phyloP scores from a whole-genome alignment of 2,113 vertebrate genomes.

The Austrofundulus limnaeus region DNA sequence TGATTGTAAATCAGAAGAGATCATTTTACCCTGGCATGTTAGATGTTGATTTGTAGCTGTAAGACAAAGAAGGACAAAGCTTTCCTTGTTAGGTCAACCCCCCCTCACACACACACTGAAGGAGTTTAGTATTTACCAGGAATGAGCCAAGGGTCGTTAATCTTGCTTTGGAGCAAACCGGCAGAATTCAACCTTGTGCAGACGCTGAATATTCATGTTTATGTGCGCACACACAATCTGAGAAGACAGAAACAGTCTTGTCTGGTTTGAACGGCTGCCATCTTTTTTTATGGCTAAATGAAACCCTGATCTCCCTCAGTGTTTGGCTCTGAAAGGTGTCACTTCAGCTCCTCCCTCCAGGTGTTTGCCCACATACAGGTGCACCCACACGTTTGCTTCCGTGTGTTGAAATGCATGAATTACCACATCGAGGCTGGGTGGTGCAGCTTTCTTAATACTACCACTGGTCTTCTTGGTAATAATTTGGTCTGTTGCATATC shows the following conservation, averaged over 20 bases:
- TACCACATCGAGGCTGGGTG: neutral
- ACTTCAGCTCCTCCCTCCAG: conserved; percentile 35
- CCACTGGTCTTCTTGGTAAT: conserved; percentile 14
- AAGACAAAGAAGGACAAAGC: conserved; percentile 42
- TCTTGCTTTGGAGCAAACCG: conserved; percentile 50
- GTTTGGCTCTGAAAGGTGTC: neutral
- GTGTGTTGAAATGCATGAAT: neutral
- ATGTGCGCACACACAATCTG: neutral
- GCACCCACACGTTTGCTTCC: neutral
- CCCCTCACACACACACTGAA: conserved; percentile 15
- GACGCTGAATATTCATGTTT: conserved; percentile 6
- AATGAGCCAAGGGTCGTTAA: conserved; percentile 72
- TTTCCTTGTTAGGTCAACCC: conserved; percentile 53
- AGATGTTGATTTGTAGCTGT: conserved; percentile 26
- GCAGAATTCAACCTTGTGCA: conserved; percentile 26
- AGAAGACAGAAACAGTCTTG: neutral
- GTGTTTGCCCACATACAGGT: conserved; percentile 33
- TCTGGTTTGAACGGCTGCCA: conserved; percentile 2
- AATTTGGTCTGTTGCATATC: neutral
- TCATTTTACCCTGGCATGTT: conserved; percentile 11
- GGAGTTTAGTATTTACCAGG: conserved; percentile 46
- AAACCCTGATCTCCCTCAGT: neutral
- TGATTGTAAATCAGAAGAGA: neutral
- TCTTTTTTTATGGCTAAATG: neutral
- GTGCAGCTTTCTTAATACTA: neutral